These are phyloP conservation scores for Petrolisthes manimaculis DNA, from an alignment of 2,888 invertebrate species.

Conservation along the genomic window DNA sequence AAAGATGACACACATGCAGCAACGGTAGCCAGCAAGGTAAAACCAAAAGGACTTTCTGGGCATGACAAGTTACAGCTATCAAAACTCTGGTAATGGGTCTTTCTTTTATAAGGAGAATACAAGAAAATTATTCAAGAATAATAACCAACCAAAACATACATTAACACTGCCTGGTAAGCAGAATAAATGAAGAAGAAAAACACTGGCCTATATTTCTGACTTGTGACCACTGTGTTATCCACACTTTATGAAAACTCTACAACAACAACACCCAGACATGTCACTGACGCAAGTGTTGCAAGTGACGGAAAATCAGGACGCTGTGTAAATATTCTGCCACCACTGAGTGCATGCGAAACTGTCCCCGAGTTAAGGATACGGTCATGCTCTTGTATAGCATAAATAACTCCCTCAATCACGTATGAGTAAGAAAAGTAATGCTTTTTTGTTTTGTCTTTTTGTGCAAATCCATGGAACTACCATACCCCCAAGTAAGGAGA, in stretches of 20 bases:
- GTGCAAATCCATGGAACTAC: constrained; percentile 40
- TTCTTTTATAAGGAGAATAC: constrained; percentile 54
- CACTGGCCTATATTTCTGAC: constrained; percentile 56
- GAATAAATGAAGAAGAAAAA: constrained; percentile 62
- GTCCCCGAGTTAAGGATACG: constrained; percentile 35
- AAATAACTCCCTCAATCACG: constrained; percentile 36
- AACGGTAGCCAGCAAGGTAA: constrained; percentile 52
- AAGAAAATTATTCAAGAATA: constrained; percentile 61
- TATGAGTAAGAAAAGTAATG: not conserved
- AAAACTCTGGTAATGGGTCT: constrained; percentile 26
- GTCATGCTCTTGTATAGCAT: constrained; percentile 47
- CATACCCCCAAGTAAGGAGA: constrained; percentile 35
- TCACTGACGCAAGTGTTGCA: constrained; percentile 23
- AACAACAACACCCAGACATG: constrained; percentile 36
- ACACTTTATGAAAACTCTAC: constrained; percentile 37
- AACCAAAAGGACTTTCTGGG: constrained; percentile 40
- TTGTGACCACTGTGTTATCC: constrained; percentile 58
- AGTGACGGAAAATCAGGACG: constrained; percentile 26
- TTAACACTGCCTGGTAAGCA: constrained; percentile 63
- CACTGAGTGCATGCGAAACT: constrained; percentile 44
- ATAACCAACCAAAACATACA: constrained; percentile 66
- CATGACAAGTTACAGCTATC: constrained; percentile 53
- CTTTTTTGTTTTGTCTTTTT: not conserved
- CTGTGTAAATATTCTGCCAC: constrained; percentile 33
- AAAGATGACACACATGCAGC: constrained; percentile 62